phyloP scores from a whole-genome alignment of 1,140 invertebrate genomes.

The Asbolus verrucosus region DNA sequence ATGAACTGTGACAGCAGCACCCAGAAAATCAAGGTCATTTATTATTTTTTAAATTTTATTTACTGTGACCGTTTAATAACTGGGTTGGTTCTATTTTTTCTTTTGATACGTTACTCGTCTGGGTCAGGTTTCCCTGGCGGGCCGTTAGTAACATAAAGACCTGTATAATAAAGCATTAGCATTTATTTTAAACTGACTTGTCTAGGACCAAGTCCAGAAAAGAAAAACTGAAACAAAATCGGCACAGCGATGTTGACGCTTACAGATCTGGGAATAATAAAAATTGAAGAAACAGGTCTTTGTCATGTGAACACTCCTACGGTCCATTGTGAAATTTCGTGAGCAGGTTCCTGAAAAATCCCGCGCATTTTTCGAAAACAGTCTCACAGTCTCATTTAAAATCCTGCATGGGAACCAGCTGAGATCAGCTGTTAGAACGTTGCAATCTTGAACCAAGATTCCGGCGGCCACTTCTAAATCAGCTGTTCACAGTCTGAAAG shows the following conservation, averaged over 20 bases:
- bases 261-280: conserved; percentile 1
- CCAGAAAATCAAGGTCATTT: no score
- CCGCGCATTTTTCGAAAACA: conserved; percentile 37
- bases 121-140: conserved; percentile 23
- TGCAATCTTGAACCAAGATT: conserved; percentile 2
- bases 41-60: conserved; percentile 19
- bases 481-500: conserved; percentile 35
- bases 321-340: conserved; percentile 35
- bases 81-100: conserved; percentile 19
- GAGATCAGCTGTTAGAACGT: conserved; percentile 31
- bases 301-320: conserved; percentile 38
- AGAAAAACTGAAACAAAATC: neutral
- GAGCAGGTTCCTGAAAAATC: conserved; percentile 35
- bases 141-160: conserved; percentile 14
- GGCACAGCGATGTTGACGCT: neutral
- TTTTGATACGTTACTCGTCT: conserved; percentile 28
- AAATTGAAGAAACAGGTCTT: conserved; percentile 39
- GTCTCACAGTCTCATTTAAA: neutral
- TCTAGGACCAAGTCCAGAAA: conserved; percentile 12
- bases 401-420: neutral
- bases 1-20: no score
- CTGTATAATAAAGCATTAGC: conserved; percentile 20
- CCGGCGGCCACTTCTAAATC: neutral
- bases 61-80: conserved; percentile 28
- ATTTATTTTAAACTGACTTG: conserved; percentile 19